Conservation (phyloP, 2,113 vertebrate species). For the Poeciliopsis prolifica region DNA sequence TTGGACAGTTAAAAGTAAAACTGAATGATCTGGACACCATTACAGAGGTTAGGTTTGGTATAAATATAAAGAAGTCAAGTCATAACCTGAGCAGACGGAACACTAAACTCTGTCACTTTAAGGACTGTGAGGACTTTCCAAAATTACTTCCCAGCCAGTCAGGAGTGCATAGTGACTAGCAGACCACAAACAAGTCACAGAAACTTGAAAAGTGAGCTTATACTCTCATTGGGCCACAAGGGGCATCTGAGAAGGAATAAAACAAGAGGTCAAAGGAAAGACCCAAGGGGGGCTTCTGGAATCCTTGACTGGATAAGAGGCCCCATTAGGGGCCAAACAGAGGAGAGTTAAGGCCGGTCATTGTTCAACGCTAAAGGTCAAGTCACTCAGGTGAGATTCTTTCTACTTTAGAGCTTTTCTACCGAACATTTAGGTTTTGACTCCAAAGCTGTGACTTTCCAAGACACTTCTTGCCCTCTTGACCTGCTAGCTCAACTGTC, state of each 20-base stretch:
- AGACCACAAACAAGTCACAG: constrained; percentile 45
- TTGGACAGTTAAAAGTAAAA: no score
- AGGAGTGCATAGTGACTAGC: constrained; percentile 8
- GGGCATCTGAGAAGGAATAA: constrained; percentile 53
- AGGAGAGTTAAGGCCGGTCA: constrained; percentile 23
- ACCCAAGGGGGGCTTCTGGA: constrained; percentile 6
- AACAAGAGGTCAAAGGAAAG: constrained; percentile 44
- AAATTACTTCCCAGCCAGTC: constrained; percentile 7
- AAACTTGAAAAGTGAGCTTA: constrained; percentile 42
- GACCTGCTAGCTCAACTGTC: not conserved
- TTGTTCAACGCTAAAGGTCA: constrained; percentile 49
- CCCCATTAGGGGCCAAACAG: constrained; percentile 34
- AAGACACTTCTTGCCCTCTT: not conserved
- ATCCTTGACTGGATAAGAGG: constrained; percentile 24
- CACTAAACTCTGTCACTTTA: no score
- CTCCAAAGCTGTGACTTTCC: constrained; percentile 1
- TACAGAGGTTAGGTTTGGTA: no score
- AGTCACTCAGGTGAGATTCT: constrained; percentile 36
- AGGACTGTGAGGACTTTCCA: not conserved
- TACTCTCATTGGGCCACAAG: constrained; percentile 57
- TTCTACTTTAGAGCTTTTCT: not conserved
- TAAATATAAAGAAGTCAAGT: not conserved
- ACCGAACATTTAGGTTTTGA: not conserved
- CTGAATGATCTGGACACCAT: no score
- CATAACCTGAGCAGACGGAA: not conserved